These are phyloP conservation scores for Mylabris phalerata DNA, from an alignment of 1,140 invertebrate species.

Conservation along the genomic window DNA sequence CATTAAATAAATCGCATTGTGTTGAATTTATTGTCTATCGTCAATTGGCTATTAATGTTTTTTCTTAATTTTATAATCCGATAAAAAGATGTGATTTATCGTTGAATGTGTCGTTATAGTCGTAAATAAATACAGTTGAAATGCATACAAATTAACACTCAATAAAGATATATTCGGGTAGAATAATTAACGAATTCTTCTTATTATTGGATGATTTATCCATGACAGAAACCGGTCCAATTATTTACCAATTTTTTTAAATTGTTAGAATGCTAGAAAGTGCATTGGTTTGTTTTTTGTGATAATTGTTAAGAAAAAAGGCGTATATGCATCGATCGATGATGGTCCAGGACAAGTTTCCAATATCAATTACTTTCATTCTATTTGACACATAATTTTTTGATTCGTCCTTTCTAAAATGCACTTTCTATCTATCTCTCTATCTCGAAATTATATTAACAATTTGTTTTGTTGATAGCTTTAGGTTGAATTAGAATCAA, in stretches of 20 bases:
- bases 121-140: constrained; percentile 5
- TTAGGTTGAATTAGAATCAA: no score
- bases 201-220: not conserved
- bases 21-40: constrained; percentile 6
- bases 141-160: constrained; percentile 8
- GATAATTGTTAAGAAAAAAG: not conserved
- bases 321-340: no score
- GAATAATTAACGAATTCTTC: not conserved
- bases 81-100: constrained; percentile 9
- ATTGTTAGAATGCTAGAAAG: not conserved
- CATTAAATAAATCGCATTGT: no score
- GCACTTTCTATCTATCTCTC: constrained; percentile 7
- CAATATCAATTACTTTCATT: no score
- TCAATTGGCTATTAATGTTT: constrained; percentile 8
- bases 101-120: not conserved
- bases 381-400: no score
- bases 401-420: constrained; percentile 8
- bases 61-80: constrained; percentile 1
- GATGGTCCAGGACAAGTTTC: no score
- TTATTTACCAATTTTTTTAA: not conserved
- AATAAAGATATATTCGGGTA: constrained; percentile 2
- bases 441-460: constrained; percentile 1
- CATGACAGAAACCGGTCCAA: not conserved
- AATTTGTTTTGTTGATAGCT: not conserved
- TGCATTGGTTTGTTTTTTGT: not conserved